Conservation (phyloP, 1,140 invertebrate species). For the Ceratosolen solmsi region DNA sequence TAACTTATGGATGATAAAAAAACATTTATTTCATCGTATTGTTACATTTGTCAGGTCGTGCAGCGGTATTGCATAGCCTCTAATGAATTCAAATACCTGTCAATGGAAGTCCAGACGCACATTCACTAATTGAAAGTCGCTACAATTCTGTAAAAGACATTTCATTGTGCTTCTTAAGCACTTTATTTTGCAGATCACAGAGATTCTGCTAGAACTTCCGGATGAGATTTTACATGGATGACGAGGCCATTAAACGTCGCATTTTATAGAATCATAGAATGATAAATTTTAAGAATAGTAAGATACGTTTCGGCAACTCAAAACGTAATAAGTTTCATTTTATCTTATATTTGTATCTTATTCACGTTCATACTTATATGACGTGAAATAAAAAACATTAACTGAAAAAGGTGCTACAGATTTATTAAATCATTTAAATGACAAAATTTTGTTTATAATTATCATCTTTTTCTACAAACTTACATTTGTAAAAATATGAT, state of each 20-base stretch:
- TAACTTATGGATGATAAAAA: background rate
- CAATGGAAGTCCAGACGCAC: background rate
- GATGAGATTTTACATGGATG: background rate
- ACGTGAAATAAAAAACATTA: too few species aligned
- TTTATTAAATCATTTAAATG: too few species aligned
- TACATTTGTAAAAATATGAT: too few species aligned
- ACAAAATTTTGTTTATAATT: too few species aligned
- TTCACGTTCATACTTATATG: too few species aligned
- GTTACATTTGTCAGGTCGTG: constrained; percentile 25
- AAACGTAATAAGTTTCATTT: too few species aligned
- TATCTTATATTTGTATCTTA: too few species aligned
- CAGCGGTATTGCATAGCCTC: background rate
- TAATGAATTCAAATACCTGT: constrained; percentile 42
- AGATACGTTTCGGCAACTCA: too few species aligned
- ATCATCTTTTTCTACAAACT: too few species aligned
- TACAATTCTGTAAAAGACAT: background rate
- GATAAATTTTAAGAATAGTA: background rate
- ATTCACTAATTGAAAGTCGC: background rate
- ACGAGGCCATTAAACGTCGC: constrained; percentile 17
- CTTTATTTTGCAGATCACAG: constrained; percentile 34
- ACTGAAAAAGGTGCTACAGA: too few species aligned
- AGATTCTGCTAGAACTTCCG: background rate
- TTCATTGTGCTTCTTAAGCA: constrained; percentile 18
- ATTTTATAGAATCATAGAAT: background rate
- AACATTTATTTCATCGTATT: constrained; percentile 9